These are phyloP conservation scores for Volucella inanis DNA, from an alignment of 2,888 invertebrate genomes.

Conservation along the genomic window DNA sequence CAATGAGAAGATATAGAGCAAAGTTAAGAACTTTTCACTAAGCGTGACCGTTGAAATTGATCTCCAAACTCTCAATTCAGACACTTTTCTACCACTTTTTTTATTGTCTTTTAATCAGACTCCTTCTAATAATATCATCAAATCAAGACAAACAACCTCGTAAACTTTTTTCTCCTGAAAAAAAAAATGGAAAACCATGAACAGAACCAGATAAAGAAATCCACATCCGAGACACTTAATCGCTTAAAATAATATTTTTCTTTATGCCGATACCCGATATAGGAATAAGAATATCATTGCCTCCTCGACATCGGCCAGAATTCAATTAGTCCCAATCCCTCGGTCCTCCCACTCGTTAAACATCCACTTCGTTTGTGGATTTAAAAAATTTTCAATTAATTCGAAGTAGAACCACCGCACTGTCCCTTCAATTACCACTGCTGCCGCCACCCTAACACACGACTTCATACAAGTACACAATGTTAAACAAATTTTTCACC, in stretches of 20 bases:
- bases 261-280: conserved; percentile 17
- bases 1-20: too few species aligned
- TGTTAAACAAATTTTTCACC: conserved; percentile 49
- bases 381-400: conserved; percentile 64
- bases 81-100: not conserved
- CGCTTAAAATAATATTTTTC: conserved; percentile 51
- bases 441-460: not conserved
- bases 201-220: not conserved
- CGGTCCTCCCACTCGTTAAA: conserved; percentile 5
- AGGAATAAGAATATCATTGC: not conserved
- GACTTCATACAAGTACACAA: not conserved
- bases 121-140: conserved; percentile 32
- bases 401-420: conserved; percentile 36
- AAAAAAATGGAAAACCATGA: not conserved
- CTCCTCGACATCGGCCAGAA: conserved; percentile 21
- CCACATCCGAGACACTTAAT: conserved; percentile 42
- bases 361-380: conserved; percentile 12
- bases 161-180: conserved; percentile 14
- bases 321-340: conserved; percentile 40
- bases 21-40: too few species aligned
- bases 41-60: too few species aligned
- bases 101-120: conserved; percentile 22
- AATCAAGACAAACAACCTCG: not conserved
- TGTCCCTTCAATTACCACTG: not conserved
- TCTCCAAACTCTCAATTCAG: not conserved